Evolutionary conservation across 1,140 invertebrate genomes (phyloP), one percentile per base, ranked within the genome.

Genomic region (Leptinotarsa lineolata): DNA sequence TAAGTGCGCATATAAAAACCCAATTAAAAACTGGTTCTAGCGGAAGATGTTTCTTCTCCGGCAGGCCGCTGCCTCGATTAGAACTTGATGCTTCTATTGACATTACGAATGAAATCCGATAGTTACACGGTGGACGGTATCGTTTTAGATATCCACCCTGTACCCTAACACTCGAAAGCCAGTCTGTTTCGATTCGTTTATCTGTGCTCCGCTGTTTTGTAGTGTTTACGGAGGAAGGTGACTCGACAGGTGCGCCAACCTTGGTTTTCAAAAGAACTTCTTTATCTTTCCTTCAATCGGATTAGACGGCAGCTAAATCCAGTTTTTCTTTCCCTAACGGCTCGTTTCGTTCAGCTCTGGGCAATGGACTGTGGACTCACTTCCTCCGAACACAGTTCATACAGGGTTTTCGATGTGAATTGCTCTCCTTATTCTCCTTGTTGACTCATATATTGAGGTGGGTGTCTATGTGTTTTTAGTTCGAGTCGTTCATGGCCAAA

Each of bases 311-410:
- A 21, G 22, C 18, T 24, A 65, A 65, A 65, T 65, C 63, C 63
- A 65, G 63, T 65, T 65, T 65, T 65, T 65, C 63, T 65, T 65
- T 65, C 24, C 63, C n/a, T 65, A 65, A 65, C 22, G n/a, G 24
- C 22, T 65, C 22, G 63, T 65, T 30, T 22, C 20, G 22, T 65
- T 65, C 30, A 8, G 63, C 63, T 65, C 30, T 65, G 6, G n/a
- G 48, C 48, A 54, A 54, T 18, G n/a, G 15, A 65, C 16, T 39
- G 63, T 65, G 22, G 59, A 22, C 59, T 22, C 18, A 61, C 59
- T 61, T 61, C 59, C 59, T 61, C 59, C 15, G 59, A 21, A 61
- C n/a, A 21, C 22, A 61, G 20, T 61, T 61, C n/a, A 61, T 61
- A 18, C 22, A 61, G 18, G 59, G 20, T 61, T 61, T 12, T 16